Conservation (phyloP, 2,888 invertebrate genomes). For the Gerris lacustris region DNA sequence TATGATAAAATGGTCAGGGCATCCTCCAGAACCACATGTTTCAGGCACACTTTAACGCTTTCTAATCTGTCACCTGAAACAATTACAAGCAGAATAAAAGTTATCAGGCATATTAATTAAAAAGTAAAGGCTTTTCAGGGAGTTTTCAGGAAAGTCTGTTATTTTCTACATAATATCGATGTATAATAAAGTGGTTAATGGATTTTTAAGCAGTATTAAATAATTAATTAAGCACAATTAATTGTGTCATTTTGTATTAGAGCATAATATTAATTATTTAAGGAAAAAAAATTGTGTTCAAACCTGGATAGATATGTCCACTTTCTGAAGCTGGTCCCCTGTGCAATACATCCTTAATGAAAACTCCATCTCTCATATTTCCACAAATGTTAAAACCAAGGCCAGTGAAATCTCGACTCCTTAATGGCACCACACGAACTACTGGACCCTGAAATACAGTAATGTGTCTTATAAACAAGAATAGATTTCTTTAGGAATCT, state of each 20-base stretch:
- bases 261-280: too few species aligned
- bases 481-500: conserved; percentile 9
- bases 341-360: conserved; percentile 71
- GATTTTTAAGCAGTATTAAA: too few species aligned
- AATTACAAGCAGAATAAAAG: conserved; percentile 9
- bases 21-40: conserved; percentile 80
- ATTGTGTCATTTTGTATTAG: too few species aligned
- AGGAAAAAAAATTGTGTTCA: conserved; percentile 16
- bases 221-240: too few species aligned
- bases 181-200: too few species aligned
- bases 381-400: conserved; percentile 77
- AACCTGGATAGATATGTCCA: conserved; percentile 66
- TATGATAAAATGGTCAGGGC: conserved; percentile 79
- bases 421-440: conserved; percentile 55
- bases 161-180: too few species aligned
- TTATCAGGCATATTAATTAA: too few species aligned
- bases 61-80: conserved; percentile 71
- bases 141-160: too few species aligned
- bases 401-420: conserved; percentile 78
- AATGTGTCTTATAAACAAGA: neutral
- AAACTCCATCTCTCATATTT: conserved; percentile 83
- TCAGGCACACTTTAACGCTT: conserved; percentile 73
- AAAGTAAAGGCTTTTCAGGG: too few species aligned
- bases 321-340: conserved; percentile 81
- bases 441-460: conserved; percentile 42